A percentile compares a stretch with the other conserved stretches of the same genome.
These are phyloP conservation scores for Scaeva pyrastri DNA, from an alignment of 2,888 invertebrate genomes.

Conservation along the genomic window DNA sequence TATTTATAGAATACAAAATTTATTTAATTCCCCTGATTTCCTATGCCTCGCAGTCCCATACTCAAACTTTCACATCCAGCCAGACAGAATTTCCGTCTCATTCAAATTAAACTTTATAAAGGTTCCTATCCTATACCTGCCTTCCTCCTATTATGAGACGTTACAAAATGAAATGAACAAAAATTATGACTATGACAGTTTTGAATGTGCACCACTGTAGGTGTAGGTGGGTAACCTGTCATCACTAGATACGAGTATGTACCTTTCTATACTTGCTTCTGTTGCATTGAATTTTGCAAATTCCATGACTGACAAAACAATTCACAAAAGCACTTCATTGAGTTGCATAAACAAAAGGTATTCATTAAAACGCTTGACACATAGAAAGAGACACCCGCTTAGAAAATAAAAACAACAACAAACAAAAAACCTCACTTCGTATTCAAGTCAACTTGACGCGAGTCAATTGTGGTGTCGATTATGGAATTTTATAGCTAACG, in stretches of 20 bases:
- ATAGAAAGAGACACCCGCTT: conserved; percentile 39
- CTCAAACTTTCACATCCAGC: conserved; percentile 24
- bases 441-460: conserved; percentile 64
- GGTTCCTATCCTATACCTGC: too few relatives aligned
- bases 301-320: conserved; percentile 53
- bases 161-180: conserved; percentile 54
- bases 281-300: conserved; percentile 45
- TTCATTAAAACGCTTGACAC: conserved; percentile 48
- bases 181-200: conserved; percentile 56
- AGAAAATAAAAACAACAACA: neutral
- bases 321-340: conserved; percentile 46
- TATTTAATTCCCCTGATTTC: neutral
- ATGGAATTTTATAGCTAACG: conserved; percentile 59
- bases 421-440: conserved; percentile 42
- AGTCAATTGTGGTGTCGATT: conserved; percentile 64
- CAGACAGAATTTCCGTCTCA: conserved; percentile 50
- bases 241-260: neutral
- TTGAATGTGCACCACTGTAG: neutral
- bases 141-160: too few relatives aligned
- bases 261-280: neutral
- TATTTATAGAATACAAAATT: too few relatives aligned
- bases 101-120: neutral
- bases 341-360: conserved; percentile 65
- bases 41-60: neutral
- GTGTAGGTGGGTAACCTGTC: conserved; percentile 27